A percentile compares a stretch with the other conserved stretches of the same genome.
These are phyloP conservation scores for Camptogramma bilineatum DNA, from an alignment of 2,888 invertebrate species.

Conservation along the genomic window DNA sequence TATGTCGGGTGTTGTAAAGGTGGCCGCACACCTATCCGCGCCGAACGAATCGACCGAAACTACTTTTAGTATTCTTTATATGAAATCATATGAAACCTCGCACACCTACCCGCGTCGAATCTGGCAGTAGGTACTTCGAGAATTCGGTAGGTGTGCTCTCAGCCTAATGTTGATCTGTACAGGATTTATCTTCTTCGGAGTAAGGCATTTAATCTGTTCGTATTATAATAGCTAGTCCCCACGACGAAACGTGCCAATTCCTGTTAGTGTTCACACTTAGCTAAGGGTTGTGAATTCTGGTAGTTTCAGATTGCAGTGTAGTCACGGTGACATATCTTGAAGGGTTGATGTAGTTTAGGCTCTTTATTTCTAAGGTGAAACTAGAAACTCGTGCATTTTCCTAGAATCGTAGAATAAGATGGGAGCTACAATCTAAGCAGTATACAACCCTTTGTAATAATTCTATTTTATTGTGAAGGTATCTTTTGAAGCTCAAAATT, in stretches of 20 bases:
- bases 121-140: too few relatives aligned
- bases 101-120: too few relatives aligned
- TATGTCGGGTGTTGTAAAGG: too few relatives aligned
- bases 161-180: neutral
- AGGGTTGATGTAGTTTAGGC: constrained; percentile 57
- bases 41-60: too few relatives aligned
- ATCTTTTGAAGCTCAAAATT: constrained; percentile 39
- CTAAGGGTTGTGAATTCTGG: constrained; percentile 70
- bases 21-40: too few relatives aligned
- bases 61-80: too few relatives aligned
- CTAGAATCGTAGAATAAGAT: constrained; percentile 30
- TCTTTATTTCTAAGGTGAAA: constrained; percentile 28
- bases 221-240: constrained; percentile 26
- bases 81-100: too few relatives aligned
- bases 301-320: constrained; percentile 50
- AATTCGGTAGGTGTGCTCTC: too few relatives aligned
- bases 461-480: constrained; percentile 44
- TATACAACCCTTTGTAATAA: constrained; percentile 33
- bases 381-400: constrained; percentile 34
- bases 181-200: constrained; percentile 8
- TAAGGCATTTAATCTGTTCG: neutral
- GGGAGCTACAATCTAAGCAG: constrained; percentile 25
- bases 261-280: constrained; percentile 27
- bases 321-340: constrained; percentile 70
- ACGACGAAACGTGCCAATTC: constrained; percentile 30